These are phyloP conservation scores for Heteromyza rotundicornis DNA, from an alignment of 2,888 invertebrate species.

Conservation along the genomic window DNA sequence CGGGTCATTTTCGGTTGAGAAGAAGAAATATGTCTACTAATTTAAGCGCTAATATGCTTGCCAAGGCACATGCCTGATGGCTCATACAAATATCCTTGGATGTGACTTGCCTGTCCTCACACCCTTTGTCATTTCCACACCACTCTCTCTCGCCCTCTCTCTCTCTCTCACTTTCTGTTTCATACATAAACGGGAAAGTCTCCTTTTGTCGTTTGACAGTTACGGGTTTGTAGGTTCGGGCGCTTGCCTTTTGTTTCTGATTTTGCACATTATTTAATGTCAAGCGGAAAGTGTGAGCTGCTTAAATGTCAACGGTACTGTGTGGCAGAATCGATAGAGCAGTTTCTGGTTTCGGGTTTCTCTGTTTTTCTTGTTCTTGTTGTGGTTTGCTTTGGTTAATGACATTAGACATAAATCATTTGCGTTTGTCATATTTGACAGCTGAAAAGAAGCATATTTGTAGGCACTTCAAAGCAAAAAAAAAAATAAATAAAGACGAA, in stretches of 20 bases:
- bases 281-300: not conserved
- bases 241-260: not conserved
- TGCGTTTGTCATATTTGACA: conserved; percentile 56
- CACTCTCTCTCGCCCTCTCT: not conserved
- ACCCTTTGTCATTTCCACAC: not conserved
- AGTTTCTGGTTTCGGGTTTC: not conserved
- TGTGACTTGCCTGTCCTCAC: too few species aligned
- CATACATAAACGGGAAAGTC: too few species aligned
- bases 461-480: too few species aligned
- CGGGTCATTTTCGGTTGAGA: not conserved
- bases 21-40: conserved; percentile 6
- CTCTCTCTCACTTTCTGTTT: not conserved
- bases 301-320: conserved; percentile 9
- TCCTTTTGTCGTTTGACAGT: not conserved
- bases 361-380: not conserved
- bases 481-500: too few species aligned
- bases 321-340: not conserved
- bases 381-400: conserved; percentile 42
- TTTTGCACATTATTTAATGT: conserved; percentile 15
- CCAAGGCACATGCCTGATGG: conserved; percentile 6
- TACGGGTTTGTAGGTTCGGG: not conserved
- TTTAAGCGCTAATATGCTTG: conserved; percentile 16
- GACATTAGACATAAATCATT: conserved; percentile 60
- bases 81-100: too few species aligned
- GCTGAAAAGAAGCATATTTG: conserved; percentile 35